Base-by-base conservation (phyloP, 2,888 invertebrate species). In the Pteria penguin region DNA sequence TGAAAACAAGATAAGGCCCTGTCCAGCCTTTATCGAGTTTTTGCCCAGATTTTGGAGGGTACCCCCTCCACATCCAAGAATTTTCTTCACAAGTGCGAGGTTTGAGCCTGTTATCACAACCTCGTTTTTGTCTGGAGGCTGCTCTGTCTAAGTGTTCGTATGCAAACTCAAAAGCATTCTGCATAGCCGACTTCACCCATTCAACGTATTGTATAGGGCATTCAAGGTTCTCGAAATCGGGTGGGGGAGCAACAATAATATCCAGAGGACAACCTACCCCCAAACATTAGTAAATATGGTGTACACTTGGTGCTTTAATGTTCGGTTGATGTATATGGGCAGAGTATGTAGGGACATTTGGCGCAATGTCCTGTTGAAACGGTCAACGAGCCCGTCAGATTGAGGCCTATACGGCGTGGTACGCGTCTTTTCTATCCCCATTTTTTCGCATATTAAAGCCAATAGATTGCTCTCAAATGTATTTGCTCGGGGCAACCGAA, bases 381-480 rank as follows among this genome's bases (percentile, higher is more conserved):
- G 45, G 57, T 82, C 82, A 0, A 77, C 69, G 3, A 81, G 26
- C 0, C 80, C 82, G 65, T 83, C 81, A 33, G 69, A 72, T 27
- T 78, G 67, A 14, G 80, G 79, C 8, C 68, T 65, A 57, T 70
- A 78, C 3, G 77, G 77, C 2, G 76, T 76, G n/a, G 83, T 83
- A 3, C 76, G 52, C 11, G 79, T 80, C 61, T 84, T 79, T 14
- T 80, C 31, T 29, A 83, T 77, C 4, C 72, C 80, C 8, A 79
- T n/a, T 18, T 74, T 18, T 18, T 55, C 24, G 68, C 83, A 82
- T 4, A 82, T 18, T 36, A 60, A 66, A n/a, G 27, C 29, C 33
- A 84, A 77, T 14, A 85, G 57, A 2, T 75, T 22, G 2, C 75
- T 75, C 54, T 81, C 78, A 33, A 85, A 61, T 83, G 84, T 4